A percentile compares a stretch with the other conserved stretches of the same genome.
phyloP scores from a whole-genome alignment of 2,113 vertebrate genomes.

The Sorex araneus region DNA sequence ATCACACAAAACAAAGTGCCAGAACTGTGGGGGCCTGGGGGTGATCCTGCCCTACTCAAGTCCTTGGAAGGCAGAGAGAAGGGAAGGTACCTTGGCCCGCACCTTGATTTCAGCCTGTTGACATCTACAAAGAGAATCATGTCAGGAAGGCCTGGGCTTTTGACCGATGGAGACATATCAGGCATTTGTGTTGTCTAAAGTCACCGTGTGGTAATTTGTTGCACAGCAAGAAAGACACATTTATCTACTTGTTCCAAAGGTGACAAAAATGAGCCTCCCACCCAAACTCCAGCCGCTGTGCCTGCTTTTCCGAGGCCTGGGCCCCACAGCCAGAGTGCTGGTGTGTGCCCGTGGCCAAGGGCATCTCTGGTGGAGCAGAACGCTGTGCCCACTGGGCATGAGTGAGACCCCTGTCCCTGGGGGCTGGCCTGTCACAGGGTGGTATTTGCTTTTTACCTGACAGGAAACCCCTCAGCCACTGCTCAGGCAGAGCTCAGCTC shows the following conservation, averaged over 20 bases:
- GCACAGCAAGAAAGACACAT: neutral
- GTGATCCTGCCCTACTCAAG: neutral
- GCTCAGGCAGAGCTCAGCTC: neutral
- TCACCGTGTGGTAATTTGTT: neutral
- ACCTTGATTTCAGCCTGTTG: neutral
- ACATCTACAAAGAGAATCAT: neutral
- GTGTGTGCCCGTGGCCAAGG: neutral
- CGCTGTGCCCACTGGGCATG: neutral
- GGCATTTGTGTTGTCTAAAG: neutral
- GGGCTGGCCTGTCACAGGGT: neutral
- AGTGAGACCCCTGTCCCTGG: neutral
- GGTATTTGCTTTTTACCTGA: constrained; percentile 59
- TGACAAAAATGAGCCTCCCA: constrained; percentile 14
- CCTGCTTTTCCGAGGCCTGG: neutral
- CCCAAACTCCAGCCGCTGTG: neutral
- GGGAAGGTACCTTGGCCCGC: neutral
- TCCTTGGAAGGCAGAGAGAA: neutral
- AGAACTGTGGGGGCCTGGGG: neutral
- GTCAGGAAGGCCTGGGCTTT: neutral
- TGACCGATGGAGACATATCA: neutral
- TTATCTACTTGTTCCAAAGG: constrained; percentile 40
- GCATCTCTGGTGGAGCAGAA: neutral
- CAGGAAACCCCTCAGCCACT: neutral
- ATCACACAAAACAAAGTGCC: neutral
- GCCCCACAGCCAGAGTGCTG: neutral